phyloP scores from a whole-genome alignment of 2,888 invertebrate species.

The Neoitamus cyanurus region DNA sequence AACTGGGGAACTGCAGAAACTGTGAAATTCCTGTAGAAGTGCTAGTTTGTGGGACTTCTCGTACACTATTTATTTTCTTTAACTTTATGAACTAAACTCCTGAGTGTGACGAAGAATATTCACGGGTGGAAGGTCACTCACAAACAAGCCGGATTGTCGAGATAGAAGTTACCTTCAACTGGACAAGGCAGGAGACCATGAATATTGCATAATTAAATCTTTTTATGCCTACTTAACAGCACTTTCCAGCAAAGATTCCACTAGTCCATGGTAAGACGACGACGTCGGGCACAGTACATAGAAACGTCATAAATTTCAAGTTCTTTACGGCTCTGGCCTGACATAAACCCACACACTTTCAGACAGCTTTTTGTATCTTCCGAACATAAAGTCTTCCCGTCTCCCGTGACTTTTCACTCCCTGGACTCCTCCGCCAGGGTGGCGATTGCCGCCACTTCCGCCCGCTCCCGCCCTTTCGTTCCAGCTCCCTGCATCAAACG shows the following conservation, averaged over 20 bases:
- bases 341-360: conserved; percentile 8
- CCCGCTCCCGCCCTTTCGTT: neutral
- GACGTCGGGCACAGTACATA: neutral
- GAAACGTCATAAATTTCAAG: conserved; percentile 9
- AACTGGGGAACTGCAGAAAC: too few relatives aligned
- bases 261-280: neutral
- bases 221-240: neutral
- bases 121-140: neutral
- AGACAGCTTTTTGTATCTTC: neutral
- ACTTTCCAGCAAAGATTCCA: neutral
- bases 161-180: neutral
- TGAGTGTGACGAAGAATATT: neutral
- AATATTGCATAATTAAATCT: neutral
- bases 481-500: conserved; percentile 28
- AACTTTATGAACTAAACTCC: neutral
- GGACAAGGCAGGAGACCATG: neutral
- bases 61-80: too few relatives aligned
- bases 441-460: neutral
- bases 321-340: conserved; percentile 7
- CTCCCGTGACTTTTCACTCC: conserved; percentile 24
- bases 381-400: conserved; percentile 16
- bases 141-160: neutral
- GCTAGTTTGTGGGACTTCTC: too few relatives aligned
- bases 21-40: too few relatives aligned
- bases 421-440: neutral